A percentile compares a stretch with the other conserved stretches of the same genome.
Evolutionary conservation across 2,797 vertebrate genomes (phyloP).

Genomic region (Anguilla marmorata): DNA sequence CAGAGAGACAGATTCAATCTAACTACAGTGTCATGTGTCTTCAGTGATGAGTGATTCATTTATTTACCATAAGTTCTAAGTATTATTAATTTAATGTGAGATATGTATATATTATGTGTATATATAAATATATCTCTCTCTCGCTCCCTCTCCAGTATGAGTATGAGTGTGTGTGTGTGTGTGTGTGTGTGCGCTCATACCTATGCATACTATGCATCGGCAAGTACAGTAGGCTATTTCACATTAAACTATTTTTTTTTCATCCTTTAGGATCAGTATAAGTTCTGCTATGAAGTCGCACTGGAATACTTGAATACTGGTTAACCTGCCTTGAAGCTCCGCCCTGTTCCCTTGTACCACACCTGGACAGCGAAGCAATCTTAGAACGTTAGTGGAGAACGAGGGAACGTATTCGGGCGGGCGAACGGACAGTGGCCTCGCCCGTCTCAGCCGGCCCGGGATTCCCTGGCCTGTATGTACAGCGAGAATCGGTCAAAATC

Average conservation of each 20-base stretch:
- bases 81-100: background rate
- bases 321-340: conserved; percentile 61
- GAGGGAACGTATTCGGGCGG: conserved; percentile 33
- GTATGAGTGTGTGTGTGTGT: background rate
- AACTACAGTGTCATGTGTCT: background rate
- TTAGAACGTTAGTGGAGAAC: conserved; percentile 33
- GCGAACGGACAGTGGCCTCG: conserved; percentile 67
- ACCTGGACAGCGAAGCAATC: conserved; percentile 58
- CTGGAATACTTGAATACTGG: conserved; percentile 94
- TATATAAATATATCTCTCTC: no score
- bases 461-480: conserved; percentile 49
- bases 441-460: conserved; percentile 62
- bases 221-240: background rate
- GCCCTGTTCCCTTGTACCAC: conserved; percentile 29
- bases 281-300: conserved; percentile 98
- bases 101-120: no score
- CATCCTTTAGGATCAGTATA: conserved; percentile 87
- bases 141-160: no score
- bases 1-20: background rate
- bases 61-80: background rate
- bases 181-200: background rate
- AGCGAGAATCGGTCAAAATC: conserved; percentile 53
- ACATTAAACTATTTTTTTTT: conserved; percentile 28
- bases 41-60: background rate
- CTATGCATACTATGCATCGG: background rate